Evolutionary conservation across 2,113 vertebrate genomes (phyloP).

Genomic region (Microtus pennsylvanicus): DNA sequence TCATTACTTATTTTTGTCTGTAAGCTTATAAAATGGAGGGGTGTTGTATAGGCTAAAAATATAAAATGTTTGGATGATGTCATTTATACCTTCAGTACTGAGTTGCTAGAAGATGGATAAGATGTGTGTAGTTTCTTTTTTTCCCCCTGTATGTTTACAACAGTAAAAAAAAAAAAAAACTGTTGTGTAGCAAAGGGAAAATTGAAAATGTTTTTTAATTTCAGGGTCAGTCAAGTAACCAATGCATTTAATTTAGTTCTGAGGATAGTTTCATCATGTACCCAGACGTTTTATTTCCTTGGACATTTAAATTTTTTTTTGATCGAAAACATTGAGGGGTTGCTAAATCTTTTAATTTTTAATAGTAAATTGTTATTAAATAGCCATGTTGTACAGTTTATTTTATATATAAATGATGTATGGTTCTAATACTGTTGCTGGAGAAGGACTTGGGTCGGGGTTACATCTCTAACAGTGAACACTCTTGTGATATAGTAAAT

Average conservation of each 20-base stretch:
- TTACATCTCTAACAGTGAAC: not conserved
- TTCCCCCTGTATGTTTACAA: not conserved
- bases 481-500: slow-evolving; percentile 21
- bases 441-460: not conserved
- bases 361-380: slow-evolving; percentile 34
- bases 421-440: slow-evolving; percentile 12
- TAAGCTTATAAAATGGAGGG: slow-evolving; percentile 11
- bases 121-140: not conserved
- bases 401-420: not conserved
- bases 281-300: slow-evolving; percentile 21
- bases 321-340: slow-evolving; percentile 20
- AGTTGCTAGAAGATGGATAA: not conserved
- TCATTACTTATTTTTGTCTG: not conserved
- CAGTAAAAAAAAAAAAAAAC: not conserved
- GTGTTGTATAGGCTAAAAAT: slow-evolving; percentile 17
- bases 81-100: not conserved
- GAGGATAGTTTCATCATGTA: not conserved
- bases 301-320: not conserved
- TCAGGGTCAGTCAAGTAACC: not conserved
- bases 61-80: not conserved
- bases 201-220: not conserved
- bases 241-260: slow-evolving; percentile 24
- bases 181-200: not conserved
- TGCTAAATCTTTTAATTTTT: slow-evolving; percentile 39
- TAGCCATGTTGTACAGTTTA: not conserved